Evolutionary conservation across 2,797 vertebrate species (phyloP).

Genomic region (Bucorvus abyssinicus): DNA sequence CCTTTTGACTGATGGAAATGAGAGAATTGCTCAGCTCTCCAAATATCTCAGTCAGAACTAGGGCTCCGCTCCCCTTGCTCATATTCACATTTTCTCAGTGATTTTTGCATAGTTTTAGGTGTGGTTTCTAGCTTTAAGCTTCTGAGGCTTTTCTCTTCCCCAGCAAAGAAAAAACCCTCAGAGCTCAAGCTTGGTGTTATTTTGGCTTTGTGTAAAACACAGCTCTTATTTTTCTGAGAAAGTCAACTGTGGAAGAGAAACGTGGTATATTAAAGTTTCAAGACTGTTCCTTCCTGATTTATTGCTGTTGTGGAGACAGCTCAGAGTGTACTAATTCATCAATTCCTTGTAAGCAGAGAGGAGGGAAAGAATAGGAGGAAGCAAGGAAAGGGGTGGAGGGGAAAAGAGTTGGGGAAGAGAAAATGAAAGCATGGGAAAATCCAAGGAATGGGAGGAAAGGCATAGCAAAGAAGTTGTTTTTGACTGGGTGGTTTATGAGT

Average conservation of each 20-base stretch:
- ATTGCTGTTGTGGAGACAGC: background rate
- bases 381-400: background rate
- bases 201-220: background rate
- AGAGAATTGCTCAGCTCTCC: background rate
- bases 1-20: background rate
- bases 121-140: background rate
- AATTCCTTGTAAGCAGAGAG: background rate
- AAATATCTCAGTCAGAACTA: background rate
- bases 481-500: background rate
- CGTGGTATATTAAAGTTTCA: background rate
- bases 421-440: background rate
- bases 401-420: background rate
- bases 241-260: background rate
- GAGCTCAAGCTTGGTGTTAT: background rate
- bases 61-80: background rate
- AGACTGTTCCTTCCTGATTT: background rate
- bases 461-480: background rate
- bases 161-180: background rate
- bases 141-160: background rate
- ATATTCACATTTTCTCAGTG: background rate
- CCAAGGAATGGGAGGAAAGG: background rate
- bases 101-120: background rate
- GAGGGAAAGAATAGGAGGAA: conserved; percentile 51
- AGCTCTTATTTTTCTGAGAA: background rate
- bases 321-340: background rate